These are phyloP conservation scores for Tenthredo notha DNA, from an alignment of 2,888 invertebrate genomes.

Conservation along the genomic window DNA sequence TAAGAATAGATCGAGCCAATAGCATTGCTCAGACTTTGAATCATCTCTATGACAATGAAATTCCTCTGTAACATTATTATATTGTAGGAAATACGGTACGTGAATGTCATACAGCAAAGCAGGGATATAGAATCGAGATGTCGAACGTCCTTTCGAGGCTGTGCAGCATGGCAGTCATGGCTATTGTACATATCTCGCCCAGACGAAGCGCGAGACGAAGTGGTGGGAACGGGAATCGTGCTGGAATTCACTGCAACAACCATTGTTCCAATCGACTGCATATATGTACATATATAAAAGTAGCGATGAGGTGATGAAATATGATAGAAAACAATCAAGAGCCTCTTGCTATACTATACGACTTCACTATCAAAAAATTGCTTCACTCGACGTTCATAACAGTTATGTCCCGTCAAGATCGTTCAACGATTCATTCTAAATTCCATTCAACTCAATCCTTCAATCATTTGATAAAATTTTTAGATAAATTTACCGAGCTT, in stretches of 20 bases:
- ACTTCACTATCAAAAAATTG: background rate
- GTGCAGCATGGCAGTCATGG: constrained; percentile 40
- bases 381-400: background rate
- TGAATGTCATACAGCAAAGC: constrained; percentile 64
- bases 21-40: constrained; percentile 37
- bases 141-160: constrained; percentile 66
- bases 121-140: constrained; percentile 59
- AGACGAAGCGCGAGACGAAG: constrained; percentile 57
- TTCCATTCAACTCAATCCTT: constrained; percentile 6
- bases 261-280: constrained; percentile 45
- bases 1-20: background rate
- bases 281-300: background rate
- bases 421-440: constrained; percentile 29
- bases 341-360: background rate
- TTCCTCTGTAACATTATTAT: constrained; percentile 69
- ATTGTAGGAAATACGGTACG: constrained; percentile 70
- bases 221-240: constrained; percentile 68
- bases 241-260: constrained; percentile 63
- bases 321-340: constrained; percentile 30
- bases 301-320: constrained; percentile 28
- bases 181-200: constrained; percentile 18
- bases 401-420: background rate
- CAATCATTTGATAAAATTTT: background rate
- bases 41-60: constrained; percentile 56
- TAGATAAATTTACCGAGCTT: background rate